These are phyloP conservation scores for Astur gentilis DNA, from an alignment of 2,113 vertebrate species.

Conservation along the genomic window DNA sequence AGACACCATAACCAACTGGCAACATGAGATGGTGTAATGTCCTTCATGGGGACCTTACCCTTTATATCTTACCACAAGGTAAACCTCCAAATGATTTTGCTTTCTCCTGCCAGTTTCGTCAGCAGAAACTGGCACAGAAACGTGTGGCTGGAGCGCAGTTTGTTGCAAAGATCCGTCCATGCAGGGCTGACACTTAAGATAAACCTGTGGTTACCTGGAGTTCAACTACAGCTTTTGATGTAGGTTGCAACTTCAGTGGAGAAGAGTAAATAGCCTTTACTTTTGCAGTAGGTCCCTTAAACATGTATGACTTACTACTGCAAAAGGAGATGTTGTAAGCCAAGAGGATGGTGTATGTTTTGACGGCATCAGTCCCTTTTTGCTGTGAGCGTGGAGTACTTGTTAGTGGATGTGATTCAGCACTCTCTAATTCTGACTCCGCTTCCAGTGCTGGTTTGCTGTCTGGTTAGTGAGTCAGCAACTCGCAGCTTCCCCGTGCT, in stretches of 20 bases:
- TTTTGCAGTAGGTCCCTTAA: neutral
- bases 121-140: neutral
- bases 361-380: neutral
- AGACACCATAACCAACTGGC: neutral
- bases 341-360: neutral
- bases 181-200: neutral
- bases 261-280: neutral
- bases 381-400: neutral
- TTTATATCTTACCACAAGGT: neutral
- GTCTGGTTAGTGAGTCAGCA: constrained; percentile 14
- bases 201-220: neutral
- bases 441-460: neutral
- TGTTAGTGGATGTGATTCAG: neutral
- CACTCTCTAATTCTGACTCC: neutral
- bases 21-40: fast-evolving
- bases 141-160: neutral
- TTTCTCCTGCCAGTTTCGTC: neutral
- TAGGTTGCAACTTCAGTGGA: neutral
- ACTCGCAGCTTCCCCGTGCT: neutral
- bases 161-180: neutral
- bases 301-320: neutral
- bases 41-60: neutral
- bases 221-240: neutral
- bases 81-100: neutral
- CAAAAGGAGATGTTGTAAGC: neutral